A percentile compares a stretch with the other conserved stretches of the same genome.
Conservation (phyloP, 1,140 invertebrate genomes). For the Lucilia sericata region DNA sequence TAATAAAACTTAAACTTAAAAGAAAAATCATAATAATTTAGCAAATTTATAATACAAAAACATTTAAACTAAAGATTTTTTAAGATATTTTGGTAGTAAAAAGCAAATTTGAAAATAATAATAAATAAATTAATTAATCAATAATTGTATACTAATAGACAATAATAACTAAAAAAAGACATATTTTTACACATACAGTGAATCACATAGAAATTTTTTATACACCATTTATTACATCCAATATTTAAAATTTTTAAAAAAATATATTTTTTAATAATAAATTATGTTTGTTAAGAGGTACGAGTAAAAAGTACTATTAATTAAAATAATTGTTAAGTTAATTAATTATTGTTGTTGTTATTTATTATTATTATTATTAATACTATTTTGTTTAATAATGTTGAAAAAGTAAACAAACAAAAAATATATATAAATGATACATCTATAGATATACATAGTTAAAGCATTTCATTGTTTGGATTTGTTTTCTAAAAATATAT, state of each 20-base stretch:
- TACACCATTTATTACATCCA: conserved; percentile 65
- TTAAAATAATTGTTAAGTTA: no score
- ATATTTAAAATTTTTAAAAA: conserved; percentile 53
- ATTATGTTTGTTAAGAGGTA: background rate
- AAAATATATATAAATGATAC: no score
- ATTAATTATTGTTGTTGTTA: no score
- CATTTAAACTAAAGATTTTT: conserved; percentile 29
- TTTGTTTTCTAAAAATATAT: no score
- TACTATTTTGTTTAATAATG: no score
- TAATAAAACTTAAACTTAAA: background rate
- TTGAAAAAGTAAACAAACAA: no score
- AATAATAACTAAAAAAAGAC: conserved; percentile 45
- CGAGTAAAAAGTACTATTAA: no score
- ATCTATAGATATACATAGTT: no score
- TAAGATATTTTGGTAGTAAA: background rate
- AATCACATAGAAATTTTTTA: conserved; percentile 65
- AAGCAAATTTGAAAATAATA: conserved; percentile 21
- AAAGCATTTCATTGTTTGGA: no score
- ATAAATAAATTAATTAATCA: background rate
- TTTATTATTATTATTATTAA: no score
- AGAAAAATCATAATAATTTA: background rate
- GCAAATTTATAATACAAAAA: background rate
- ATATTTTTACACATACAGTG: conserved; percentile 65
- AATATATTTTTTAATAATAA: background rate
- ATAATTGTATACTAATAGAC: background rate